phyloP scores from a whole-genome alignment of 1,140 invertebrate genomes.

The Ooceraea biroi region DNA sequence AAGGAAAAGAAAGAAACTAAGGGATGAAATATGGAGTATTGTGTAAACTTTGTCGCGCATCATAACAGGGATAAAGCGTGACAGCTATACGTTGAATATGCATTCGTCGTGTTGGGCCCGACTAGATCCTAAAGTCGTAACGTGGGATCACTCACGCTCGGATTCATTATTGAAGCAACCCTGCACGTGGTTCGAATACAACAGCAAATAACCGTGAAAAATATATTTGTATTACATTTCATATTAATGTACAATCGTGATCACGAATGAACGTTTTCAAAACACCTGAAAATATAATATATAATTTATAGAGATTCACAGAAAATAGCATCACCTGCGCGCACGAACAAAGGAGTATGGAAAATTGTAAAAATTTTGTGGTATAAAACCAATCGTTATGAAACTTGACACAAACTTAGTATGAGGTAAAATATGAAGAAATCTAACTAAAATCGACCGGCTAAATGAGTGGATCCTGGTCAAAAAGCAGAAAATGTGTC shows the following conservation, averaged over 20 bases:
- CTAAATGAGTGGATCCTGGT: too few species aligned
- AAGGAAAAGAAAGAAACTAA: neutral
- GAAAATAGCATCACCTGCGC: neutral
- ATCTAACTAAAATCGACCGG: too few species aligned
- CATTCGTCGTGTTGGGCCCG: conserved; percentile 27
- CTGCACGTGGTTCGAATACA: neutral
- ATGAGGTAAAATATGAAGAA: too few species aligned
- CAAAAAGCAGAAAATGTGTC: too few species aligned
- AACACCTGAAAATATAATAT: neutral
- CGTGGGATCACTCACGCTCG: neutral
- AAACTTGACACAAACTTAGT: too few species aligned
- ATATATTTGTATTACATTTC: conserved; percentile 1
- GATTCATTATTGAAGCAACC: conserved; percentile 30
- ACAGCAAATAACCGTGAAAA: conserved; percentile 3
- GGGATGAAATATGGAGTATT: neutral
- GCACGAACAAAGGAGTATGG: neutral
- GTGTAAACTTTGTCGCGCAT: neutral
- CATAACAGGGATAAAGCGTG: conserved; percentile 7
- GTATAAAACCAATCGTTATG: too few species aligned
- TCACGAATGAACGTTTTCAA: neutral
- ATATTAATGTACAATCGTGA: neutral
- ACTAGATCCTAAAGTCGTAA: conserved; percentile 4
- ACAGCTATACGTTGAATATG: conserved; percentile 9
- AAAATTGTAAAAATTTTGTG: too few species aligned
- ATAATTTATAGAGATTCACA: neutral